Evolutionary conservation across 2,797 vertebrate genomes (phyloP), one percentile per base, ranked within the genome.

Genomic region (Melanotaenia maccullochi): DNA sequence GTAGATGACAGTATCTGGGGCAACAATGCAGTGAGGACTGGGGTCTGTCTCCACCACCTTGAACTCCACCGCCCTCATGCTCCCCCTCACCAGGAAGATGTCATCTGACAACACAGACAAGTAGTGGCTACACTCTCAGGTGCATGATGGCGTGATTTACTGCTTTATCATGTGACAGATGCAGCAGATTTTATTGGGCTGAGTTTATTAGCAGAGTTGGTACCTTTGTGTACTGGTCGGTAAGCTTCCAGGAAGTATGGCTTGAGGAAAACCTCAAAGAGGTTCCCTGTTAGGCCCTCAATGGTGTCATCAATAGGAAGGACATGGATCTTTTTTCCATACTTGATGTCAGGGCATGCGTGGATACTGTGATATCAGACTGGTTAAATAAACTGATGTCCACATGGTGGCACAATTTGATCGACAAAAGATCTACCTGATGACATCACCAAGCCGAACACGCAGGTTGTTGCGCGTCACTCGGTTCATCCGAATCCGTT

Each of bases 21-120:
- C 97, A 74, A 99, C 97, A 71, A 99, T 99, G 86, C 97, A 99
- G 78, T 97, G 97, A 0, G 97, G 96, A 68, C 93, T 95, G 16
- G 97, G 97, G 80, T 99, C 97, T 9, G 97, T 98, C 84, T 97
- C 97, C 83, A 98, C 95, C 87, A 99, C 97, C 91, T 99, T 99
- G 92, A 99, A 99, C 86, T 99, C 97, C 82, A 99, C 97, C 0
- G 96, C 97, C 70, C 97, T 94, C 97, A 99, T 98, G 56, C 97
- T 96, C 85, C 97, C 97, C 65, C 97, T 95, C 65, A 99, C 97
- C 90, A 98, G 78, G 89, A 98, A 98, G 87, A 98, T 97, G 82
- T 99, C 97, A 79, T 96, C 97, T 99, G 80, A 33, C 11, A 52
- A 78, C 25, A 71, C 49, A 78, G 20, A 44, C 25, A 35, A 82